Base-by-base conservation (phyloP, 2,888 invertebrate genomes). In the Phorcus lineatus region DNA sequence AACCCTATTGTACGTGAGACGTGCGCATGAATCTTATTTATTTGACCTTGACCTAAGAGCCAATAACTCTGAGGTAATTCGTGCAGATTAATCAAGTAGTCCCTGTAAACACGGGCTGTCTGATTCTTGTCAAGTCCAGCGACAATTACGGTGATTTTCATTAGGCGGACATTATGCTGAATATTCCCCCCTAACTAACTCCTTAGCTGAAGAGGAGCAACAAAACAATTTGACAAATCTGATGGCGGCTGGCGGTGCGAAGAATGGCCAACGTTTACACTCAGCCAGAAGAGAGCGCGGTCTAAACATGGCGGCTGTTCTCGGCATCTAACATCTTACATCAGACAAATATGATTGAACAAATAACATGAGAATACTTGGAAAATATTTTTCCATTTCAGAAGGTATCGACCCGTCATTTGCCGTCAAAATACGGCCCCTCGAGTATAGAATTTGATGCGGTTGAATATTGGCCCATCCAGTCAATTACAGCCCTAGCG, bases 381-480 rank as follows among this genome's bases (percentile, higher is more conserved):
- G 70, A 70, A 70, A 70, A 70, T 70, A 70, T 70, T 70, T 70
- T 70, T 70, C 70, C 70, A 70, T 70, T 70, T 70, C 70, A 70
- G 31, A 36, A 31, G 70, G 36, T 70, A 70, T 70, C 70, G 70
- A 70, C 70, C 70, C 70, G 36, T 70, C 70, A 70, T 70, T 36
- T 70, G 70, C 70, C 70, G 70, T 70, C 70, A 70, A 70, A 70
- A 70, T 70, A 70, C 70, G 40, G 4, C 36, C 70, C 40, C 70
- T 36, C 16, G 70, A 40, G 70, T 70, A 70, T 19, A 70, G 70
- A 70, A 70, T 70, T 36, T 36, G 70, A 19, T 36, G 70, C 36
- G 70, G 70, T 70, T 40, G 70, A 70, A 70, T 70, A 31, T 70
- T 36, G 31, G 17, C 19, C 36, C 70, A 36, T 70, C 70, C 11